phyloP scores from a whole-genome alignment of 1,140 invertebrate genomes.

The Diploscapter pachys region DNA sequence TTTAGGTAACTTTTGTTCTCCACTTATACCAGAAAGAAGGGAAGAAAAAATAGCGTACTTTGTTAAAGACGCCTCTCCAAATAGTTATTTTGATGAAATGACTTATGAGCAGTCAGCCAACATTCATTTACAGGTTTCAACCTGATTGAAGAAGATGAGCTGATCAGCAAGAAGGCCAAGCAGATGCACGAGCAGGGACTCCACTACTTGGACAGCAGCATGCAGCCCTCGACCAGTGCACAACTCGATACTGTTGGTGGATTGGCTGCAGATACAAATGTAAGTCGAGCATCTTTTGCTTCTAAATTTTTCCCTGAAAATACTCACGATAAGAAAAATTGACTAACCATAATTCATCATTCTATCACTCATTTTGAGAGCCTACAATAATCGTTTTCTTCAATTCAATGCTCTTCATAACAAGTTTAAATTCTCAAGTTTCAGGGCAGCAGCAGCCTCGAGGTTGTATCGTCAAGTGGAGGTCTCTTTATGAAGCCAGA shows the following conservation, averaged over 20 bases:
- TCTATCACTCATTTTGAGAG: too few relatives aligned
- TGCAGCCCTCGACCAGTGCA: slow-evolving; percentile 7
- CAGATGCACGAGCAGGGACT: slow-evolving; percentile 10
- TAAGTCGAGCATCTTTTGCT: not conserved
- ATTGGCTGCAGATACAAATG: slow-evolving; percentile 72
- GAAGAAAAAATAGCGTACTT: too few relatives aligned
- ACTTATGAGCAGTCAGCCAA: slow-evolving; percentile 20
- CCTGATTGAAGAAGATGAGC: slow-evolving; percentile 67
- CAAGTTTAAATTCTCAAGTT: slow-evolving; percentile 27
- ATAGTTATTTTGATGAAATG: too few relatives aligned
- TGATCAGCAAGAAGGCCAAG: slow-evolving; percentile 61
- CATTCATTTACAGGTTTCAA: slow-evolving; percentile 60
- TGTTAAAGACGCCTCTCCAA: too few relatives aligned
- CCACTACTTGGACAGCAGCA: not conserved
- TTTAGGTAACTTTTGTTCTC: too few relatives aligned
- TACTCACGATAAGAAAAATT: too few relatives aligned
- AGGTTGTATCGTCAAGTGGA: slow-evolving; percentile 83
- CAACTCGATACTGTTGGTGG: slow-evolving; percentile 85
- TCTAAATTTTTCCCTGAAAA: not conserved
- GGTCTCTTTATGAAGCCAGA: slow-evolving; percentile 79
- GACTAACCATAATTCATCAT: too few relatives aligned
- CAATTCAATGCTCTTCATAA: not conserved
- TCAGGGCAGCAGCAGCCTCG: slow-evolving; percentile 70
- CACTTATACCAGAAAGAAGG: too few relatives aligned
- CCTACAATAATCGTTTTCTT: too few relatives aligned